Conservation (phyloP, 2,888 invertebrate species). For the Melieria picta region DNA sequence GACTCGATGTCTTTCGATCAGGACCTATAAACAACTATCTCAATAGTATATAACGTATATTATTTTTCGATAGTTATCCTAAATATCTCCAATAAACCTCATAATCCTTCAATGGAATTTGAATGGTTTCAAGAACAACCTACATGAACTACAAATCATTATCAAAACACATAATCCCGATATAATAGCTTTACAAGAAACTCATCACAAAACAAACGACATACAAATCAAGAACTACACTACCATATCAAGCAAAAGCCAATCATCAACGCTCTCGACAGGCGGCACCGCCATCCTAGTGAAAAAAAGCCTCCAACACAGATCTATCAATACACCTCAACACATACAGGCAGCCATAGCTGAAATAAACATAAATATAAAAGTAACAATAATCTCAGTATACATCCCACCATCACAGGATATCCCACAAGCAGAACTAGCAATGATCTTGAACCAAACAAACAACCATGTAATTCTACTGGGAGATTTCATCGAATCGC, state of each 20-base stretch:
- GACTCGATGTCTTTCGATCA: too few relatives aligned
- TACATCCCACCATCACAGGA: constrained; percentile 2
- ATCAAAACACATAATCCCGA: background rate
- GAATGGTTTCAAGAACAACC: background rate
- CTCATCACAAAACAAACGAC: too few relatives aligned
- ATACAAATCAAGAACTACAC: background rate
- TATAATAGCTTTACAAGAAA: background rate
- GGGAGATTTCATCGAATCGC: constrained; percentile 4
- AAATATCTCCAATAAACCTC: background rate
- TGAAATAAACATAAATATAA: background rate
- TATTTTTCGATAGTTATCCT: background rate
- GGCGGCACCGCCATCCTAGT: constrained; percentile 9
- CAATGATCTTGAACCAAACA: background rate
- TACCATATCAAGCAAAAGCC: background rate
- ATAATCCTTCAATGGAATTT: background rate
- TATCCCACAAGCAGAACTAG: background rate
- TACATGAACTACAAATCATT: constrained; percentile 9
- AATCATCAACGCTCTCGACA: background rate
- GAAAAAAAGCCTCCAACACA: constrained; percentile 11
- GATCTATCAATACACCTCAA: background rate
- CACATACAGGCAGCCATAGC: too few relatives aligned
- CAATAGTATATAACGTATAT: background rate
- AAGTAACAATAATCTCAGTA: background rate
- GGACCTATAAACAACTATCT: background rate
- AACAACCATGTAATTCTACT: background rate